Percentiles rank a stretch among this genome's conserved stretches.
Conservation (phyloP, 1,140 invertebrate species). For the Cheumatopsyche charites region DNA sequence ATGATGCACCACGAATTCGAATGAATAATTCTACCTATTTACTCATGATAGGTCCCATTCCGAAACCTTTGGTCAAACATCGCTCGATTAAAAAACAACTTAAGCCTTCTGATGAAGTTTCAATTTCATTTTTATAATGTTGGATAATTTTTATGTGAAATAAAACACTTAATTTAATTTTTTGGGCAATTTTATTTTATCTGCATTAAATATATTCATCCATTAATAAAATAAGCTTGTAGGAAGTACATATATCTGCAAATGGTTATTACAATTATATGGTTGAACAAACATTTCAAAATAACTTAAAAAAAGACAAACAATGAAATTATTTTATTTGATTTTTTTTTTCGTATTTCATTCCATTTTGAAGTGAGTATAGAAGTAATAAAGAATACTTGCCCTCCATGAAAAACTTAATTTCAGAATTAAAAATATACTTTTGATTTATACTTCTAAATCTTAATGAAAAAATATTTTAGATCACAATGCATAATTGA, state of each 20-base stretch:
- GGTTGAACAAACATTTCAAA: slow-evolving; percentile 5
- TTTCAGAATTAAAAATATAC: too few species aligned
- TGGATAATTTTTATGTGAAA: not conserved
- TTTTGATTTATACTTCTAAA: too few species aligned
- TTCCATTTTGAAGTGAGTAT: not conserved
- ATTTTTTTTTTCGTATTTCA: not conserved
- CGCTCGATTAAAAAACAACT: too few species aligned
- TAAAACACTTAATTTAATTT: slow-evolving; percentile 28
- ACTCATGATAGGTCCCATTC: too few species aligned
- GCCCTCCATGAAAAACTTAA: too few species aligned
- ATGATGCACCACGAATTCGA: too few species aligned
- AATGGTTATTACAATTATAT: slow-evolving; percentile 39
- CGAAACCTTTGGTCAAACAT: too few species aligned
- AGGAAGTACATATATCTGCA: slow-evolving; percentile 35
- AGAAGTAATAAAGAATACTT: not conserved
- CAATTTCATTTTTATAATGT: too few species aligned
- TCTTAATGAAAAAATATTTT: too few species aligned
- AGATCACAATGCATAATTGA: too few species aligned
- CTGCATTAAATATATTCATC: slow-evolving; percentile 38
- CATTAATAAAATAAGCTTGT: slow-evolving; percentile 47
- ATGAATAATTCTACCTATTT: too few species aligned
- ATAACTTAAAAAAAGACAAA: not conserved
- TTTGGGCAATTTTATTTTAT: slow-evolving; percentile 44
- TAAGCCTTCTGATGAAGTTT: too few species aligned
- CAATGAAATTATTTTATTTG: slow-evolving; percentile 2